Base-by-base conservation (phyloP, 37 sponge, comb jelly and placozoan species). In the Halichondria panicea region DNA sequence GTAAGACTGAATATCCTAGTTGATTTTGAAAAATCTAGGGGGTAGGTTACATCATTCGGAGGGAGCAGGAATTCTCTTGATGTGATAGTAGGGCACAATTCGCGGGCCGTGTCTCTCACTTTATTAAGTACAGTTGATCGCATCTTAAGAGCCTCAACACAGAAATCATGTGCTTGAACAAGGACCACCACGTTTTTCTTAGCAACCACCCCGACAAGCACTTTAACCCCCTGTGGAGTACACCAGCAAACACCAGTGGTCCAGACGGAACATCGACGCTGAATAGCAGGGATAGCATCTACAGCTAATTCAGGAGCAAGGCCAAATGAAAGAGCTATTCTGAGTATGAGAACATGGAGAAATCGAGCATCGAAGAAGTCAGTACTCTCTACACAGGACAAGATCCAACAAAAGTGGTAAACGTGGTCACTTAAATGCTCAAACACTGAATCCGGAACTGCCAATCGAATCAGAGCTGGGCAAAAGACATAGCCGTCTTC, bases 191-290 rank as follows among this genome's bases (percentile, higher is more conserved):
- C 5, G 3, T 35, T 22, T 31, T 63, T 63, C 65, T 66, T 52
- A 35, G 52, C 68, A 12, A 53, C 46, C 42, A 79, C 34, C 55
- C 68, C 79, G 22, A 79, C 69, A 53, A 63, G 2, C 27, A 53
- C 50, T 32, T 55, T 55, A 37, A 64, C 68, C 6, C 61, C 79
- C 39, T 35, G 5, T 13, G 39, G 18, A 34, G 32, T 33, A 37
- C 27, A 37, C 79, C 79, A 79, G 12, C 48, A 25, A 30, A 79
- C 68, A 2, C 79, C 79, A 68, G 6, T 52, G 7, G 28, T 79
- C 79, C 79, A 79, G 0, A 68, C 36, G 27, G 48, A 55, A 57
- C 79, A 79, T 4, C 48, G 27, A n/a, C 79, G 54, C 4, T 35
- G 36, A 1, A 74, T 3, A 37, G 24, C 30, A 37, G 54, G 36